phyloP scores from a whole-genome alignment of 2,888 invertebrate species.

The Mythimna pallens region DNA sequence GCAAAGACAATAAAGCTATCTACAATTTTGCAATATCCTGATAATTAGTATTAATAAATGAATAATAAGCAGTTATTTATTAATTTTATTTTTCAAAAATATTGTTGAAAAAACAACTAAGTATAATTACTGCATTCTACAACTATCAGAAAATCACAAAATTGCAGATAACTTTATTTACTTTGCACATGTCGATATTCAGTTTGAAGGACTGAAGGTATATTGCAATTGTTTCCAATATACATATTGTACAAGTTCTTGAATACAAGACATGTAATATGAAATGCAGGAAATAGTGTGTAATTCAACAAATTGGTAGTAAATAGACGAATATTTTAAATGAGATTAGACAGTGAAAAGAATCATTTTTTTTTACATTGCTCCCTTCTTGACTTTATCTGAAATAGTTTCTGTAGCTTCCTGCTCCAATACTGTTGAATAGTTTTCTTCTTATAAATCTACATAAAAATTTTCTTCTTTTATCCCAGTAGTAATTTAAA shows the following conservation, averaged over 20 bases:
- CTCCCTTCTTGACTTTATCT: neutral
- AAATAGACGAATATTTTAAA: neutral
- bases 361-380: too few species aligned
- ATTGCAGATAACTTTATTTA: too few species aligned
- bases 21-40: too few species aligned
- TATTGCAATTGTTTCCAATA: slow-evolving; percentile 7
- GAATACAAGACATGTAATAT: neutral
- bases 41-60: too few species aligned
- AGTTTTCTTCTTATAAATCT: slow-evolving; percentile 26
- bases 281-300: neutral
- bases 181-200: neutral
- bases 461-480: slow-evolving; percentile 56
- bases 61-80: neutral
- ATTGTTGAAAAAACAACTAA: too few species aligned
- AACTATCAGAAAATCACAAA: too few species aligned
- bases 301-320: neutral
- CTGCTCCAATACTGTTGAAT: slow-evolving; percentile 8
- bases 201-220: neutral
- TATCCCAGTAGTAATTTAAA: slow-evolving; percentile 97
- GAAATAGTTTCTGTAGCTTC: slow-evolving; percentile 14
- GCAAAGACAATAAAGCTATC: too few species aligned
- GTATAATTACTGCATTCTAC: too few species aligned
- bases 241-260: neutral
- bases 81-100: too few species aligned
- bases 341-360: neutral